Base-by-base conservation (phyloP, 2,888 invertebrate genomes). In the Artemia sp. region DNA sequence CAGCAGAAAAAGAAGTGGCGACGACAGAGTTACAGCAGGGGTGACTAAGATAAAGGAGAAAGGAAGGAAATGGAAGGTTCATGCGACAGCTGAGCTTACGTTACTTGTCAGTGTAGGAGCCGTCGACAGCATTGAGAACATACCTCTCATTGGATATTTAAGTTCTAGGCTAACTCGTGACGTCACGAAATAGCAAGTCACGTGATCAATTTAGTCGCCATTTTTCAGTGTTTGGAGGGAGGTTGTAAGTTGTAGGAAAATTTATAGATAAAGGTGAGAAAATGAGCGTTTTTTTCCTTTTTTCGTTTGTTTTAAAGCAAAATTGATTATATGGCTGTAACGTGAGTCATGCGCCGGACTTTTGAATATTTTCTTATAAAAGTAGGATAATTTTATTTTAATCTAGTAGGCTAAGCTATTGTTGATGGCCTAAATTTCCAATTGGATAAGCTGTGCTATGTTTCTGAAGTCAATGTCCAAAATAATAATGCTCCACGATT, bases 41-140 rank as follows among this genome's bases (percentile, higher is more conserved):
- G 64, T 58, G 64, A 58, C 64, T 8, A 58, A n/a, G 64, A 19
- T n/a, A n/a, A 58, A 58, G 24, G 64, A 19, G 14, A 24, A 24
- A 58, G 64, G 24, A 58, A n/a, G 64, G 14, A 58, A 58, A 58
- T 24, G 14, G 64, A 19, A 58, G 64, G 14, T 10, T 58, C 64
- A 58, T n/a, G 64, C 64, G 10, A n/a, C 14, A n/a, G 24, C 64
- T n/a, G 64, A n/a, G 64, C 64, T 19, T 19, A 24, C 64, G 64
- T 58, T 58, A 58, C 14, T n/a, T 58, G 64, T 58, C 64, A 58
- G 64, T 58, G 64, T 58, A 58, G 64, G 10, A 58, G 64, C 64
- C 64, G 64, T 24, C 64, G 24, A 58, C 64, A 58, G 64, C 64
- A 24, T n/a, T 58, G 24, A 58, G 64, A n/a, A n/a, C 64, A 19